Conservation (phyloP, 2,888 invertebrate species). For the Gonocerus acuteangulatus region DNA sequence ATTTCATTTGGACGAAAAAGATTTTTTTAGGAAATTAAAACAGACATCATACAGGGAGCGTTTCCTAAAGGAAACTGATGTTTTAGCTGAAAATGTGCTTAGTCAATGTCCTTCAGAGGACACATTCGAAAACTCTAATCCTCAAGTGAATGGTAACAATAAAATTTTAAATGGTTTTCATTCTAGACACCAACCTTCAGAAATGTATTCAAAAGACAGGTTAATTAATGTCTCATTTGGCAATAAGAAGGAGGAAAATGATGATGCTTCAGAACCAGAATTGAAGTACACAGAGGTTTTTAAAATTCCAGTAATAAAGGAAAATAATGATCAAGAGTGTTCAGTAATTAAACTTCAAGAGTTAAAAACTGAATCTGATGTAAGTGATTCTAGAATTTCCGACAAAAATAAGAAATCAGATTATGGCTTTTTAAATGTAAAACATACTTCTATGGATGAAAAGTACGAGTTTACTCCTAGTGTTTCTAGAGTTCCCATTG, state of each 20-base stretch:
- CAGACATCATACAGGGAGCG: constrained; percentile 12
- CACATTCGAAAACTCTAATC: no score
- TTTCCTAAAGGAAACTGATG: constrained; percentile 4
- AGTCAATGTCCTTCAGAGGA: background rate
- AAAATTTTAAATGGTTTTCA: background rate
- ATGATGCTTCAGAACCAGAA: background rate
- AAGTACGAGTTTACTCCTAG: background rate
- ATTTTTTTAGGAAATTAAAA: constrained; percentile 20
- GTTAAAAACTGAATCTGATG: background rate
- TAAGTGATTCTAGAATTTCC: background rate
- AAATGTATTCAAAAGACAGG: background rate
- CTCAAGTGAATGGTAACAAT: no score
- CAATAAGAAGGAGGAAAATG: background rate
- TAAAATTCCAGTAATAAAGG: background rate
- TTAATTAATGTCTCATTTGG: background rate
- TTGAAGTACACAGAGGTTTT: background rate
- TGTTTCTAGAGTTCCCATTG: constrained; percentile 1
- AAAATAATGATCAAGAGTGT: background rate
- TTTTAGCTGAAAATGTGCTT: background rate
- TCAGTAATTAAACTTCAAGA: background rate
- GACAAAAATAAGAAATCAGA: background rate
- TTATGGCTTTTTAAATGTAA: background rate
- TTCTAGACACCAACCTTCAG: background rate
- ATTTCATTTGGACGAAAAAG: constrained; percentile 14
- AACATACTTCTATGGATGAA: background rate